Base-by-base conservation (phyloP, 2,888 invertebrate species). In the Synanthedon myopaeformis region DNA sequence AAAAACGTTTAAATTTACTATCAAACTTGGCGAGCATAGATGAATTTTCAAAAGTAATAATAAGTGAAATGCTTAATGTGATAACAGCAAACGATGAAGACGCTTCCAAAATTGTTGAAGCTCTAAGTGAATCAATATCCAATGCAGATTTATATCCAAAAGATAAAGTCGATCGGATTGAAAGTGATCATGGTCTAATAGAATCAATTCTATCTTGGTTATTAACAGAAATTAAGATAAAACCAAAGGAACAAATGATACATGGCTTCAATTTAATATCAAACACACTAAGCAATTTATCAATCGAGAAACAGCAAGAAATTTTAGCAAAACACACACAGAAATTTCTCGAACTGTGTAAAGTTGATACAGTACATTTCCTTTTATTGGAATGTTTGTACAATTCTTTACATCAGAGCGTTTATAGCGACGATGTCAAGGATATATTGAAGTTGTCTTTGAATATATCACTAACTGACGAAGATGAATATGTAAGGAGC, bases 341-440 rank as follows among this genome's bases (percentile, higher is more conserved):
- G 2, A 54, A 56, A n/a, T 62, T 88, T 35, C 57, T 81, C 58
- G 65, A 71, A 0, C 69, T 72, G 54, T 75, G 79, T 58, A 62
- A 67, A 12, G 65, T 55, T 0, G 70, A 83, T 35, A 72, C 80
- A 19, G 53, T 60, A 2, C 74, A 79, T 58, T 79, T 88, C 54
- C 61, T 86, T 13, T 60, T 90, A 3, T 58, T 90, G 51, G 89
- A 90, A 68, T 88, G 89, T 60, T 63, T 91, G 53, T 82, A 90
- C 53, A 80, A 78, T 55, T 81, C 90, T 1, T 60, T 90, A 19
- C 79, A 80, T 51, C 76, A 72, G 59, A 77, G 72, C 55, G 67
- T 89, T 2, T 66, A 78, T 53, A 67, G 82, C 59, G 58, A 69
- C 2, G 64, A 66, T 52, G 77, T 75, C 56, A 72, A 78, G 48